Evolutionary conservation across 2,888 invertebrate genomes (phyloP), one percentile per base, ranked within the genome.

Genomic region (Julus scanicus): DNA sequence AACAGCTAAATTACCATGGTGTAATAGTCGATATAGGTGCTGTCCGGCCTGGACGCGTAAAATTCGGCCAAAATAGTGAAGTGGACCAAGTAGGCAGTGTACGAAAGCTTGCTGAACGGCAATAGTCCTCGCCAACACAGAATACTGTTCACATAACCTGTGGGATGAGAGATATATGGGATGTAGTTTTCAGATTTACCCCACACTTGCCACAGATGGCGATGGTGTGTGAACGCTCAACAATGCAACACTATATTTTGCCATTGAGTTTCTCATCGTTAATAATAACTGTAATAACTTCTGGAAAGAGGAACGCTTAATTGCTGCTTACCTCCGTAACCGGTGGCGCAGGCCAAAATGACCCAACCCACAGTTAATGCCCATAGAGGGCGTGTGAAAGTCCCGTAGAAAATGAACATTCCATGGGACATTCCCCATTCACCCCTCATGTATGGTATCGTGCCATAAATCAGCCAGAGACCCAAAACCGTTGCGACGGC

Each of bases 261-360:
- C 29, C 29, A 29, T 29, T 29, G 29, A 29, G 29, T 29, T 29
- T 29, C 29, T 1, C 29, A 29, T 29, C 29, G 29, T 29, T n/a
- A n/a, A 29, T 29, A 29, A 29, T 0, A 0, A 29, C 20, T 20
- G 63, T 63, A n/a, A 63, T 5, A 8, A 29, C 29, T 29, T 29
- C 29, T 29, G 29, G 29, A 29, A 29, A 1, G 29, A 29, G 29
- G 29, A 29, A 29, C 29, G 29, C 29, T 29, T 29, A 29, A 29
- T 29, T 29, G 53, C 57, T 17, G 8, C 29, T 37, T 20, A 88
- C 88, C 88, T 85, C 88, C 88, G n/a, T 88, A 86, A 48, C 88
- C 88, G n/a, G 85, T 88, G 29, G 88, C 57, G 40, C 88, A 88
- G 53, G 88, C 85, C n/a, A 84, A 57, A 13, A 88, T 85, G 63